phyloP scores from a whole-genome alignment of 2,113 vertebrate genomes.

The Xiphias gladius region DNA sequence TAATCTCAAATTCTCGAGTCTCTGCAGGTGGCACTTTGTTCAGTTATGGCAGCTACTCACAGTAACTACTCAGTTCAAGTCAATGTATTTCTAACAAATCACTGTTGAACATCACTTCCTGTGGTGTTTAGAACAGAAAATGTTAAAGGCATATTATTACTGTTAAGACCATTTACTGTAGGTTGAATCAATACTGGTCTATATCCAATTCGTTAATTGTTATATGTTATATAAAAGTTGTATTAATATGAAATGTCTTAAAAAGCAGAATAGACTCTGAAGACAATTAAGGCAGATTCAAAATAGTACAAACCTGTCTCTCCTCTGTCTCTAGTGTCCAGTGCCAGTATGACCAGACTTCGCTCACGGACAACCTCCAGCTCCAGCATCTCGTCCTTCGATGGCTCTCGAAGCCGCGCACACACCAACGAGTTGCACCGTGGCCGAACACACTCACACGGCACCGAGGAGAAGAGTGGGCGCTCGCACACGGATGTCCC shows the following conservation, averaged over 20 bases:
- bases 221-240: background rate
- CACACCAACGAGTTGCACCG: conserved; percentile 83
- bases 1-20: background rate
- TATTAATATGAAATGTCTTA: background rate
- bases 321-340: conserved; percentile 86
- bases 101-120: background rate
- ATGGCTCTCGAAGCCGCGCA: conserved; percentile 85
- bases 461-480: conserved; percentile 64
- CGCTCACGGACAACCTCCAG: conserved; percentile 90
- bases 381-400: conserved; percentile 88
- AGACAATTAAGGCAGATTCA: background rate
- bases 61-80: background rate
- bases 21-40: background rate
- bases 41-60: background rate
- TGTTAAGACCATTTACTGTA: background rate
- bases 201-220: background rate
- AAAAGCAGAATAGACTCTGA: background rate
- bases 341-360: conserved; percentile 94
- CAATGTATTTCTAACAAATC: background rate
- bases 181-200: background rate
- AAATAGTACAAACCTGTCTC: background rate
- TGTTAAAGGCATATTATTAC: background rate
- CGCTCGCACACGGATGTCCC: conserved; percentile 86
- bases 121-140: background rate
- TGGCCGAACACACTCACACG: conserved; percentile 78